Evolutionary conservation across 2,113 vertebrate genomes (phyloP).

Genomic region (Ochotona curzoniae): DNA sequence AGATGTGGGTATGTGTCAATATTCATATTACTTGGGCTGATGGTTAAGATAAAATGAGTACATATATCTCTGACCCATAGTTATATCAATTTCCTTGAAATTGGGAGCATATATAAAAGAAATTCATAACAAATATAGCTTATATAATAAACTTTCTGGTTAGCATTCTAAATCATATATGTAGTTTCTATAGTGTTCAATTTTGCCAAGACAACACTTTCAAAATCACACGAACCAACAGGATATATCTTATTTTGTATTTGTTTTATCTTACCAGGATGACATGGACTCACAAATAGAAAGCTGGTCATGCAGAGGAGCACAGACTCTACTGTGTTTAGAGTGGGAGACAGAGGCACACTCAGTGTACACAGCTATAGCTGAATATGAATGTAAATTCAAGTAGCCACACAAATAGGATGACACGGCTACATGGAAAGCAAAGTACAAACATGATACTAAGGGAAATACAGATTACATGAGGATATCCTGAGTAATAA

Average conservation of each 20-base stretch:
- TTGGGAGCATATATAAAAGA: not conserved
- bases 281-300: not conserved
- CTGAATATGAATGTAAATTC: not conserved
- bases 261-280: not conserved
- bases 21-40: not conserved
- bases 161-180: not conserved
- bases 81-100: conserved; percentile 6
- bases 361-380: not conserved
- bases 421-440: not conserved
- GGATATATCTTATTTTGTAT: not conserved
- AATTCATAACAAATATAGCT: not conserved
- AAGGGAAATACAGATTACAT: not conserved
- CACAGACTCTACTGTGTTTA: not conserved
- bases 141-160: not conserved
- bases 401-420: not conserved
- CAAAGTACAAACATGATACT: not conserved
- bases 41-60: not conserved
- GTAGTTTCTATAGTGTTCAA: conserved; percentile 47
- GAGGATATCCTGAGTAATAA: rapidly evolving
- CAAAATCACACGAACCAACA: not conserved
- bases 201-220: conserved; percentile 25
- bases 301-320: not conserved
- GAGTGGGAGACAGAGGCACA: not conserved
- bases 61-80: not conserved
- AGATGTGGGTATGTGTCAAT: not conserved